phyloP scores from a whole-genome alignment of 2,113 vertebrate species.

The Procapra przewalskii region DNA sequence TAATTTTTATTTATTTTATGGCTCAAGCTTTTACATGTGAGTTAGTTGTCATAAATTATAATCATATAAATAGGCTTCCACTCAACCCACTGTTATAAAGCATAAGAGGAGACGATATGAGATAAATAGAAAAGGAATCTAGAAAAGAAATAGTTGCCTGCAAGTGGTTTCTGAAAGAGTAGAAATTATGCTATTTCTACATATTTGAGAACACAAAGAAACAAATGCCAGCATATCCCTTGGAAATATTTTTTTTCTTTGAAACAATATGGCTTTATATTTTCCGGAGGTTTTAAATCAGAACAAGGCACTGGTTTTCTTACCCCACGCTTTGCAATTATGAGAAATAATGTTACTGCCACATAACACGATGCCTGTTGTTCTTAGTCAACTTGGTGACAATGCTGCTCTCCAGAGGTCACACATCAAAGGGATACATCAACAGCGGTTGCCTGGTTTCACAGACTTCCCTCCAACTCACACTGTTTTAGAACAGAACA shows the following conservation, averaged over 20 bases:
- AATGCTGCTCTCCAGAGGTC: constrained; percentile 24
- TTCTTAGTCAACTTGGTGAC: constrained; percentile 14
- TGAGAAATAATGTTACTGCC: background rate
- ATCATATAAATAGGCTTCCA: background rate
- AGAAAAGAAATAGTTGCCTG: background rate
- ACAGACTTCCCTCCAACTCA: background rate
- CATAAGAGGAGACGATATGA: background rate
- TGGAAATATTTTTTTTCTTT: background rate
- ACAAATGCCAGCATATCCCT: background rate
- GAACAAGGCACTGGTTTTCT: background rate
- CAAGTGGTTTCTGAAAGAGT: background rate
- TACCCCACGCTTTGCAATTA: constrained; percentile 41
- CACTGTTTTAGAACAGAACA: constrained; percentile 37
- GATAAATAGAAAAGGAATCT: background rate
- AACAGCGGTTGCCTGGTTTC: background rate
- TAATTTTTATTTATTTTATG: background rate
- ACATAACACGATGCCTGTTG: background rate
- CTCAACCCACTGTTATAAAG: background rate
- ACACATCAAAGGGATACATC: background rate
- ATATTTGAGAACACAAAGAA: background rate
- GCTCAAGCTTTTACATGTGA: background rate
- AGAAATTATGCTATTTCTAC: background rate
- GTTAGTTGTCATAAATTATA: background rate
- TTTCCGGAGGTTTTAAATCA: constrained; percentile 22
- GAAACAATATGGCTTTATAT: background rate